A percentile compares a stretch with the other conserved stretches of the same genome.
Conservation (phyloP, 2,797 vertebrate species). For the Sebastiscus tertius region DNA sequence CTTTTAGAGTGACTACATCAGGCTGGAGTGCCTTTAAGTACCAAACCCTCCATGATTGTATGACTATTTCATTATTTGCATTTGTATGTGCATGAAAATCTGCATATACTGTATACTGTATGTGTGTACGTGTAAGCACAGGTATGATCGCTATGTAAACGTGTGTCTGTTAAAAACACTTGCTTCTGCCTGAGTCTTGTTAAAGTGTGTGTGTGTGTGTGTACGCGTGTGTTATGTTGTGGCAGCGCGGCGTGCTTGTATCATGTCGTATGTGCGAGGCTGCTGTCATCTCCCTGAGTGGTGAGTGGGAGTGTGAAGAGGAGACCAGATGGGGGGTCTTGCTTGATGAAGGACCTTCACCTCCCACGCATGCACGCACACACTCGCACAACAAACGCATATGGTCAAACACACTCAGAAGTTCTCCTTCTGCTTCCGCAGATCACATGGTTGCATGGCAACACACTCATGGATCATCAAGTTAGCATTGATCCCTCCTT, state of each 20-base stretch:
- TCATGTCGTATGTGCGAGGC: slow-evolving; percentile 46
- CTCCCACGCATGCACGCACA: slow-evolving; percentile 38
- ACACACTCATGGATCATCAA: slow-evolving; percentile 46
- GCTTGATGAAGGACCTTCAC: slow-evolving; percentile 69
- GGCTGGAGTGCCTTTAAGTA: background rate
- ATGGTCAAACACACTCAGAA: slow-evolving; percentile 16
- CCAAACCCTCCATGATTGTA: background rate
- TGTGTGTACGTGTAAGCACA: background rate
- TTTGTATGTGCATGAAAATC: background rate
- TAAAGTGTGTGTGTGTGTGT: background rate
- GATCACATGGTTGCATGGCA: slow-evolving; percentile 67
- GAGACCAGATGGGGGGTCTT: slow-evolving; percentile 72
- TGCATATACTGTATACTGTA: background rate
- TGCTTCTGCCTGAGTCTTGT: background rate
- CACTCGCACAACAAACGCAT: slow-evolving; percentile 11
- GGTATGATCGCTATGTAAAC: background rate
- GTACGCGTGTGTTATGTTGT: background rate
- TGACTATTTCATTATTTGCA: background rate
- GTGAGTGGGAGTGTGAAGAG: slow-evolving; percentile 67
- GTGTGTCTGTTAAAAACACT: background rate
- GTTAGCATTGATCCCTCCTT: slow-evolving; percentile 58
- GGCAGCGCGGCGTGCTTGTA: slow-evolving; percentile 5
- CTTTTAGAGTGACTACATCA: background rate
- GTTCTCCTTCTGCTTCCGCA: slow-evolving; percentile 33
- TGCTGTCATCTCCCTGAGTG: slow-evolving; percentile 67